Evolutionary conservation across 1,140 invertebrate species (phyloP).

Genomic region (Copidosoma floridanum): DNA sequence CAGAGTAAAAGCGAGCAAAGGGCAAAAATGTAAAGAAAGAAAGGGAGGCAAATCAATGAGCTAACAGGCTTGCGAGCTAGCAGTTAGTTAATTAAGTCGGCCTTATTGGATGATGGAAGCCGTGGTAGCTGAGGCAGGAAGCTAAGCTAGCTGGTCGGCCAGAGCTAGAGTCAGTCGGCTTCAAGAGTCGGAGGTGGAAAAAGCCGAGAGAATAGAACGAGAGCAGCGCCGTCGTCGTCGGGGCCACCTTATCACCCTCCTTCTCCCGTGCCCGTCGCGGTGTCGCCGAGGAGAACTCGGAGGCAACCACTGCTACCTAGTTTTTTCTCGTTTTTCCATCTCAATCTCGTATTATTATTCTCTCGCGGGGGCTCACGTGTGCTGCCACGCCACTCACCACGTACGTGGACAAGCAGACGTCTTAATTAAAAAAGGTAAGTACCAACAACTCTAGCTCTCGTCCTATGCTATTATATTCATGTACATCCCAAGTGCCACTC

Average conservation of each 20-base stretch:
- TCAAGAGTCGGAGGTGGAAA: no score
- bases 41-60: slow-evolving; percentile 49
- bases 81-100: slow-evolving; percentile 57
- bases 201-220: no score
- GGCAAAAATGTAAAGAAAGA: background rate
- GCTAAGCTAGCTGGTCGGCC: slow-evolving; percentile 31
- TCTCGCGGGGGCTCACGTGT: no score
- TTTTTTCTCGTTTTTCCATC: no score
- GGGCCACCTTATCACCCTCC: no score
- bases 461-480: no score
- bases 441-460: no score
- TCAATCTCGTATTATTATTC: no score
- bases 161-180: no score
- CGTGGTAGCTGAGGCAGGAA: slow-evolving; percentile 33
- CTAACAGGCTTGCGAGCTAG: slow-evolving; percentile 56
- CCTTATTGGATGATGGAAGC: slow-evolving; percentile 57
- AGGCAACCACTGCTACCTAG: no score
- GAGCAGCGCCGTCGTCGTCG: no score
- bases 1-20: background rate
- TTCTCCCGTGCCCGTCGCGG: background rate
- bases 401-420: slow-evolving; percentile 40
- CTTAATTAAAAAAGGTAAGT: slow-evolving; percentile 56
- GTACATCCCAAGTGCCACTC: slow-evolving; percentile 35
- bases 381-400: slow-evolving; percentile 1
- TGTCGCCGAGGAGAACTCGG: no score